Evolutionary conservation across 2,113 vertebrate species (phyloP).

Genomic region (Ascaphus truei): DNA sequence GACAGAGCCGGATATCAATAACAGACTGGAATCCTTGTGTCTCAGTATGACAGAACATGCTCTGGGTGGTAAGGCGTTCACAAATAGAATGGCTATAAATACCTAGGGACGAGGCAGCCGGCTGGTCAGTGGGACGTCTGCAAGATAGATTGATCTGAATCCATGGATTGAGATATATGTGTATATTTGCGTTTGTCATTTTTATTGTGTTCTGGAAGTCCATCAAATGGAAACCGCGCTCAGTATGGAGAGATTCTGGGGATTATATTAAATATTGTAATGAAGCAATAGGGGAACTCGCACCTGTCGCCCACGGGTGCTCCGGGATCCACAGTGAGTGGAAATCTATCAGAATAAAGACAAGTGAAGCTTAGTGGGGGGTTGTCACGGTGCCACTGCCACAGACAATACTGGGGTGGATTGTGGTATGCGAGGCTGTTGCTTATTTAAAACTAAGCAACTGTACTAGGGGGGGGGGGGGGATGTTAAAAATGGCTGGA

Average conservation of each 20-base stretch:
- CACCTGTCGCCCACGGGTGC: too few relatives aligned
- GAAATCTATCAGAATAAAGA: too few relatives aligned
- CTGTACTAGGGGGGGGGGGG: too few relatives aligned
- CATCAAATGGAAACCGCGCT: neutral
- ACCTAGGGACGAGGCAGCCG: constrained; percentile 22
- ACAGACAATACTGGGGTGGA: constrained; percentile 36
- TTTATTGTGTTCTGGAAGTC: neutral
- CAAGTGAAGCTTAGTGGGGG: too few relatives aligned
- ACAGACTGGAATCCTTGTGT: constrained; percentile 96
- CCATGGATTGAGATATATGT: too few relatives aligned
- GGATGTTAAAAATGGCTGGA: too few relatives aligned
- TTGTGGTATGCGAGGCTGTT: constrained; percentile 39
- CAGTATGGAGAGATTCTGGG: neutral
- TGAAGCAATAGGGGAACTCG: too few relatives aligned
- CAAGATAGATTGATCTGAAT: too few relatives aligned
- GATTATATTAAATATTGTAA: too few relatives aligned
- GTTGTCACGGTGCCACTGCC: neutral
- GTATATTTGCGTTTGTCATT: too few relatives aligned
- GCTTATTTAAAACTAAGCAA: too few relatives aligned
- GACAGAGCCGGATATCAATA: constrained; percentile 98
- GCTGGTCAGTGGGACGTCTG: neutral
- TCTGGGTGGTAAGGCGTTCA: constrained; percentile 80
- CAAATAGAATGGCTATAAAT: constrained; percentile 37
- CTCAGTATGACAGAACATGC: constrained; percentile 98
- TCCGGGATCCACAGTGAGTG: too few relatives aligned